These are phyloP conservation scores for Conchocele bisecta DNA, from an alignment of 2,888 invertebrate genomes.

Conservation along the genomic window DNA sequence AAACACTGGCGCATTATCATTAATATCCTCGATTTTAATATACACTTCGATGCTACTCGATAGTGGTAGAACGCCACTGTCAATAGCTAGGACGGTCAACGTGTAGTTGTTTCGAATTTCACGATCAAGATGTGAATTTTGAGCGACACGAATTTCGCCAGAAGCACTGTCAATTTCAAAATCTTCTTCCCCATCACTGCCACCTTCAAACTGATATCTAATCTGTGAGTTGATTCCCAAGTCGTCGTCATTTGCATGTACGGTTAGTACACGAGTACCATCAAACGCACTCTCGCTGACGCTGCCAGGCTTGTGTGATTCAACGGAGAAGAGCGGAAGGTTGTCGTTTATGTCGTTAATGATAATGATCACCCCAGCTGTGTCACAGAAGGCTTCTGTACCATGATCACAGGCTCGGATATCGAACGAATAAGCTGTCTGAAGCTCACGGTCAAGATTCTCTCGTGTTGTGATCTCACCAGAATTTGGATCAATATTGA, in stretches of 20 bases:
- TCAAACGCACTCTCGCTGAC: slow-evolving; percentile 95
- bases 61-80: slow-evolving; percentile 90
- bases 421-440: slow-evolving; percentile 90
- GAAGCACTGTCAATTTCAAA: slow-evolving; percentile 96
- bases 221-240: slow-evolving; percentile 94
- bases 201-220: slow-evolving; percentile 85
- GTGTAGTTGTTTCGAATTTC: slow-evolving; percentile 94
- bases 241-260: slow-evolving; percentile 95
- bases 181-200: slow-evolving; percentile 89
- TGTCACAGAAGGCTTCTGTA: slow-evolving; percentile 93
- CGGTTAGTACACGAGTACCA: slow-evolving; percentile 95
- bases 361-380: slow-evolving; percentile 93
- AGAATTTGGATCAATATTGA: slow-evolving; percentile 95
- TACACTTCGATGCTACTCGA: slow-evolving; percentile 88
- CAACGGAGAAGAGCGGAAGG: slow-evolving; percentile 92
- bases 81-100: slow-evolving; percentile 93
- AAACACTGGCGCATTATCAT: slow-evolving; percentile 96
- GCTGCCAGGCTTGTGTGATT: slow-evolving; percentile 93
- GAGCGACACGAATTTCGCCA: slow-evolving; percentile 94
- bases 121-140: slow-evolving; percentile 93
- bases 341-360: slow-evolving; percentile 99
- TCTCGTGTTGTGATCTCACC: slow-evolving; percentile 96
- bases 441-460: slow-evolving; percentile 92
- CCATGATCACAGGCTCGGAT: slow-evolving; percentile 97
- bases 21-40: slow-evolving; percentile 96